phyloP scores from a whole-genome alignment of 2,797 vertebrate species.

The Leptoclinus maculatus region DNA sequence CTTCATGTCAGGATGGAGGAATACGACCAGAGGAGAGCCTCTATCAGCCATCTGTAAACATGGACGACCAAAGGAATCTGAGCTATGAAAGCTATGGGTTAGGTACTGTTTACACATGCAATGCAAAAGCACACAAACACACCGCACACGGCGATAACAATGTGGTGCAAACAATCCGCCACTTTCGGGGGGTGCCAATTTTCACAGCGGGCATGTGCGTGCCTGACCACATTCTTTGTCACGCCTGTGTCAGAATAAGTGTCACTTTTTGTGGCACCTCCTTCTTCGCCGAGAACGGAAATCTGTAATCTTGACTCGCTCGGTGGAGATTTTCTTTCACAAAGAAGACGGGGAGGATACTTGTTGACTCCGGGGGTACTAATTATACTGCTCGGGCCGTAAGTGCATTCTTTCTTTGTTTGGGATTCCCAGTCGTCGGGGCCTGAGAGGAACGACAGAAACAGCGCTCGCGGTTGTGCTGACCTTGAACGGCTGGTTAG shows the following conservation, averaged over 20 bases:
- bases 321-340: conserved; percentile 46
- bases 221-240: conserved; percentile 68
- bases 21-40: conserved; percentile 33
- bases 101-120: conserved; percentile 63
- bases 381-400: conserved; percentile 39
- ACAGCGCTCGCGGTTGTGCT: neutral
- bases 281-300: conserved; percentile 50
- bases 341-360: conserved; percentile 29
- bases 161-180: conserved; percentile 52
- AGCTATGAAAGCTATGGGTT: conserved; percentile 69
- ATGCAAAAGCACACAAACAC: conserved; percentile 46
- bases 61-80: conserved; percentile 60
- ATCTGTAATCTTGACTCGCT: conserved; percentile 55
- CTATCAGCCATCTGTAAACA: conserved; percentile 67
- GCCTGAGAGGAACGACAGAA: conserved; percentile 13
- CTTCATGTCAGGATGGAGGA: conserved; percentile 25
- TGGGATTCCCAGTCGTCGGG: conserved; percentile 33
- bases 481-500: neutral
- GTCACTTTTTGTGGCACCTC: conserved; percentile 66
- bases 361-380: conserved; percentile 36
- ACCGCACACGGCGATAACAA: conserved; percentile 53
- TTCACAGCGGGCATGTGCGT: conserved; percentile 53
- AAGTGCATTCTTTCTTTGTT: conserved; percentile 64
- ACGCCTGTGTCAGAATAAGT: conserved; percentile 64
- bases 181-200: conserved; percentile 48